phyloP scores from a whole-genome alignment of 2,797 vertebrate species.

The Sebastiscus albofasciatus region DNA sequence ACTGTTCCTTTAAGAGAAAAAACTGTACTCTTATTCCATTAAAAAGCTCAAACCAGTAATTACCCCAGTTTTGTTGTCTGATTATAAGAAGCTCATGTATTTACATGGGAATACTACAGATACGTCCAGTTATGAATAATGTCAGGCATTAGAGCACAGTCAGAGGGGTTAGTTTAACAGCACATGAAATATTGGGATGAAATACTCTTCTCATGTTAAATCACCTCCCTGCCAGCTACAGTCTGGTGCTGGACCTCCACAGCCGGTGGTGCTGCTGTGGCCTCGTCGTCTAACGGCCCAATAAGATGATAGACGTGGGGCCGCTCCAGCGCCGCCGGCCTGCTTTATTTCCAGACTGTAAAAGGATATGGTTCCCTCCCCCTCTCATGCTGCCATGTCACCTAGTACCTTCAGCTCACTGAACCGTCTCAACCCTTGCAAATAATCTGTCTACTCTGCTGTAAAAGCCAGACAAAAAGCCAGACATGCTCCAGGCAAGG shows the following conservation, averaged over 20 bases:
- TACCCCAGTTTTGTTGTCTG: background rate
- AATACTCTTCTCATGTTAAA: slow-evolving; percentile 17
- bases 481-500: slow-evolving; percentile 60
- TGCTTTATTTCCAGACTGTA: slow-evolving; percentile 79
- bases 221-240: background rate
- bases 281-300: slow-evolving; percentile 30
- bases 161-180: slow-evolving; percentile 6
- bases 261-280: slow-evolving; percentile 2
- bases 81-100: background rate
- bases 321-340: slow-evolving; percentile 13
- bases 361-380: slow-evolving; percentile 67
- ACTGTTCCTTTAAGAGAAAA: background rate
- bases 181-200: slow-evolving; percentile 3
- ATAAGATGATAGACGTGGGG: slow-evolving; percentile 41
- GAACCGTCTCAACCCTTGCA: slow-evolving; percentile 58
- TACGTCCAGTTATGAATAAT: background rate
- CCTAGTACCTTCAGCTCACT: slow-evolving; percentile 62
- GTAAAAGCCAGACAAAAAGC: slow-evolving; percentile 67
- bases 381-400: slow-evolving; percentile 46
- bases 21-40: background rate
- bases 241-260: slow-evolving; percentile 14
- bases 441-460: slow-evolving; percentile 64
- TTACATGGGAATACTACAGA: background rate
- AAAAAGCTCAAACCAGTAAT: background rate
- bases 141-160: background rate